Conservation (phyloP, 2,888 invertebrate genomes). For the Heliothis peltigera region DNA sequence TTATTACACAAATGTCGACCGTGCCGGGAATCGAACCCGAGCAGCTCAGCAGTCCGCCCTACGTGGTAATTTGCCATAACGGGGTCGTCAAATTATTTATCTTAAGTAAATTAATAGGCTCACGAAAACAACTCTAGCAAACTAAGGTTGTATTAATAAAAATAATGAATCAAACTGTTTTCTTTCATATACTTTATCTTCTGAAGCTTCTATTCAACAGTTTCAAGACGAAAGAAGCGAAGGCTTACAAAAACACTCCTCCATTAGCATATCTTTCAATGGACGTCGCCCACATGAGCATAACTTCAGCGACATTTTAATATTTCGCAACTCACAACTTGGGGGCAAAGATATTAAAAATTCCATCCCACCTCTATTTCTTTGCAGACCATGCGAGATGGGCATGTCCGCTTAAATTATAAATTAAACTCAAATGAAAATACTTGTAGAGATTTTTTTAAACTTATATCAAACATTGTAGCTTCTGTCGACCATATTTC, state of each 20-base stretch:
- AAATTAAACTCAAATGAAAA: constrained; percentile 40
- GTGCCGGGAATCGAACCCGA: too few relatives aligned
- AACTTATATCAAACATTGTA: background rate
- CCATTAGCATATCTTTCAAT: constrained; percentile 45
- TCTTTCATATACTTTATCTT: too few relatives aligned
- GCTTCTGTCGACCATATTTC: background rate
- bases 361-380: constrained; percentile 64
- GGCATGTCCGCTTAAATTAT: constrained; percentile 39
- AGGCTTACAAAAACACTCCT: constrained; percentile 9
- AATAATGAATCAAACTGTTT: too few relatives aligned
- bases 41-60: too few relatives aligned
- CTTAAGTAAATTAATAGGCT: too few relatives aligned
- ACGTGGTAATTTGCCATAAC: too few relatives aligned
- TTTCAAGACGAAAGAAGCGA: background rate
- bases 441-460: constrained; percentile 28
- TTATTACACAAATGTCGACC: too few relatives aligned
- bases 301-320: constrained; percentile 72
- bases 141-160: too few relatives aligned
- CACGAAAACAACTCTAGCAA: too few relatives aligned
- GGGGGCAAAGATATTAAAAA: constrained; percentile 73
- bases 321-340: constrained; percentile 67
- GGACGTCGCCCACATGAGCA: constrained; percentile 55
- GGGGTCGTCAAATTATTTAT: too few relatives aligned
- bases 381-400: constrained; percentile 32
- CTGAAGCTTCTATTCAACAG: too few relatives aligned